Percentiles rank a stretch among this genome's conserved stretches.
These are phyloP conservation scores for Gadopsis bispinosus DNA, from an alignment of 2,797 vertebrate species.

Conservation along the genomic window DNA sequence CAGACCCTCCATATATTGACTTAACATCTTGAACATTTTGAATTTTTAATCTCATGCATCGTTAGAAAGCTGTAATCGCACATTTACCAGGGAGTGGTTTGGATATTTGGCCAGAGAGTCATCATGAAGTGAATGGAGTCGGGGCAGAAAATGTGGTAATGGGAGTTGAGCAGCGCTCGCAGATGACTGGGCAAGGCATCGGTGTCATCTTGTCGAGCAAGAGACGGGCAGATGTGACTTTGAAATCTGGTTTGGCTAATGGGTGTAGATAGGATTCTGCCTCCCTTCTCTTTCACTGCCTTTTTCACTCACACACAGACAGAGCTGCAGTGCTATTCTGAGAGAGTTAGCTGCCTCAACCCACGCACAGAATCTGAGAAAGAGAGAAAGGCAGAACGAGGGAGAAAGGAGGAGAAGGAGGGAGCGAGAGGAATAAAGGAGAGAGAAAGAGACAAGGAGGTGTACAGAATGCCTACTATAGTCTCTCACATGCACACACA, in stretches of 20 bases:
- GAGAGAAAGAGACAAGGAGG: constrained; percentile 71
- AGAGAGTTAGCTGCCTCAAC: constrained; percentile 90
- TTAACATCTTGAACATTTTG: not conserved
- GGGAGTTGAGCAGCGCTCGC: constrained; percentile 23
- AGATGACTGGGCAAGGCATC: constrained; percentile 31
- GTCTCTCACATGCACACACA: constrained; percentile 37
- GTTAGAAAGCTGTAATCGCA: constrained; percentile 9
- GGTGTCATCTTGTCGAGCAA: constrained; percentile 50
- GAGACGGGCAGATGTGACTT: constrained; percentile 69
- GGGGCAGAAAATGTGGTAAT: constrained; percentile 4
- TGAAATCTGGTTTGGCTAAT: constrained; percentile 69
- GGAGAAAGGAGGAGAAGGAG: constrained; percentile 73
- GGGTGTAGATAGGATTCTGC: constrained; percentile 76
- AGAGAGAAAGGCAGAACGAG: constrained; percentile 81
- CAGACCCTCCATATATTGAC: not conserved
- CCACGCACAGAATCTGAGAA: constrained; percentile 89
- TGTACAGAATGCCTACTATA: constrained; percentile 63
- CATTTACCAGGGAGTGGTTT: constrained; percentile 2
- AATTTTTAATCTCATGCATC: not conserved
- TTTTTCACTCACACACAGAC: constrained; percentile 83
- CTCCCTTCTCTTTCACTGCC: constrained; percentile 71
- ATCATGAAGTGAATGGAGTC: constrained; percentile 20
- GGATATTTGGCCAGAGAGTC: constrained; percentile 7
- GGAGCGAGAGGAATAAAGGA: constrained; percentile 72
- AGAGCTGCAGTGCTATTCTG: constrained; percentile 90